A percentile compares a stretch with the other conserved stretches of the same genome.
Conservation (phyloP, 1,140 invertebrate species). For the Prorops nasuta region DNA sequence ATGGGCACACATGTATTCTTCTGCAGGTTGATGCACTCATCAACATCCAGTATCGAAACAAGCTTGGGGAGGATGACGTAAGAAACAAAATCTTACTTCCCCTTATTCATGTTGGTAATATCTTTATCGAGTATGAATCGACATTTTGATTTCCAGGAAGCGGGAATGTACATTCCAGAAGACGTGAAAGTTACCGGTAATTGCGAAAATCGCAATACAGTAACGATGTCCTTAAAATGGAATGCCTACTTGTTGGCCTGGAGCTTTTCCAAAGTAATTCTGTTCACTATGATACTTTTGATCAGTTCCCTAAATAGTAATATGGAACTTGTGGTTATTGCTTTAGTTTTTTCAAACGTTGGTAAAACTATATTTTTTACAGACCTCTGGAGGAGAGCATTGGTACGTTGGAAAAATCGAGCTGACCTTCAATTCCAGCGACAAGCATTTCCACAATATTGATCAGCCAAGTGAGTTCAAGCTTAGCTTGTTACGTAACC, state of each 20-base stretch:
- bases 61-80: slow-evolving; percentile 62
- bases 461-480: slow-evolving; percentile 55
- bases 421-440: slow-evolving; percentile 60
- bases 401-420: slow-evolving; percentile 79
- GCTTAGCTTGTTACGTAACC: too few species aligned
- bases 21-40: slow-evolving; percentile 68
- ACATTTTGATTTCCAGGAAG: slow-evolving; percentile 54
- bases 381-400: slow-evolving; percentile 79
- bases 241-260: slow-evolving; percentile 68
- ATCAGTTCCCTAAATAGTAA: too few species aligned
- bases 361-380: too few species aligned
- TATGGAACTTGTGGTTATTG: too few species aligned
- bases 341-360: too few species aligned
- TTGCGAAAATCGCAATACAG: slow-evolving; percentile 69
- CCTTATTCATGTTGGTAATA: slow-evolving; percentile 8
- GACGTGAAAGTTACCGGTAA: slow-evolving; percentile 63
- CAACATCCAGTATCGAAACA: slow-evolving; percentile 66
- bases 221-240: slow-evolving; percentile 69
- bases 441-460: slow-evolving; percentile 58
- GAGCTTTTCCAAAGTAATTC: slow-evolving; percentile 69
- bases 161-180: slow-evolving; percentile 66
- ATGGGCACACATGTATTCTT: slow-evolving; percentile 66
- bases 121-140: too few species aligned
- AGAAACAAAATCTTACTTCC: slow-evolving; percentile 13
- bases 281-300: too few species aligned